These are phyloP conservation scores for Philaethria dido DNA, from an alignment of 2,888 invertebrate genomes.

Conservation along the genomic window DNA sequence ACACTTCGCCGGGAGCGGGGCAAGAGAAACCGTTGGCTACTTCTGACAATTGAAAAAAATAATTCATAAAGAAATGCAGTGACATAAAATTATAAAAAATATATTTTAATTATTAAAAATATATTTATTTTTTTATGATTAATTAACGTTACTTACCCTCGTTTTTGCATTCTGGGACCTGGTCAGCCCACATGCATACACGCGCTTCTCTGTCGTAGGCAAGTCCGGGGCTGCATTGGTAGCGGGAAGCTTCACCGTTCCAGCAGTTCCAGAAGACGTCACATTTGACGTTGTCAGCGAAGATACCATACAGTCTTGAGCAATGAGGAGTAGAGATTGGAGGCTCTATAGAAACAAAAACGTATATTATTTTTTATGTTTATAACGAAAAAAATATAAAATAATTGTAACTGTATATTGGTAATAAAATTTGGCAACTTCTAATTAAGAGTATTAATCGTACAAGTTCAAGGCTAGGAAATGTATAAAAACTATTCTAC, in stretches of 20 bases:
- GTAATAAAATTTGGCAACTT: not conserved
- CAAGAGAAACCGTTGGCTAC: conserved; percentile 95
- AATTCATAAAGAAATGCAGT: not conserved
- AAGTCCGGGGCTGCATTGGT: conserved; percentile 97
- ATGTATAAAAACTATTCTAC: conserved; percentile 6
- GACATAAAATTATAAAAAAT: not conserved
- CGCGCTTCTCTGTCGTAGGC: conserved; percentile 97
- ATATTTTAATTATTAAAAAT: no score
- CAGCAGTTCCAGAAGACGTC: conserved; percentile 98
- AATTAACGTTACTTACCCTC: conserved; percentile 86
- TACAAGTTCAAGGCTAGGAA: conserved; percentile 26
- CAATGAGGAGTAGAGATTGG: conserved; percentile 94
- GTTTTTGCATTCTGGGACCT: conserved; percentile 95
- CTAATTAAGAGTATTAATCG: not conserved
- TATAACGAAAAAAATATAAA: no score
- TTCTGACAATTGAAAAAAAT: conserved; percentile 83
- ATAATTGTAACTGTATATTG: not conserved
- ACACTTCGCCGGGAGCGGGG: conserved; percentile 91
- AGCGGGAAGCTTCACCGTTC: conserved; percentile 97
- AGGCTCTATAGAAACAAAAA: conserved; percentile 85
- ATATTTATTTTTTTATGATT: not conserved
- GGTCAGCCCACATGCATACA: conserved; percentile 98
- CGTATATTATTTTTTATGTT: not conserved
- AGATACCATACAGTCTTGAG: conserved; percentile 94
- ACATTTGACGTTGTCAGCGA: conserved; percentile 93